Evolutionary conservation across 2,113 vertebrate genomes (phyloP).

Genomic region (Corydoras maculifer): DNA sequence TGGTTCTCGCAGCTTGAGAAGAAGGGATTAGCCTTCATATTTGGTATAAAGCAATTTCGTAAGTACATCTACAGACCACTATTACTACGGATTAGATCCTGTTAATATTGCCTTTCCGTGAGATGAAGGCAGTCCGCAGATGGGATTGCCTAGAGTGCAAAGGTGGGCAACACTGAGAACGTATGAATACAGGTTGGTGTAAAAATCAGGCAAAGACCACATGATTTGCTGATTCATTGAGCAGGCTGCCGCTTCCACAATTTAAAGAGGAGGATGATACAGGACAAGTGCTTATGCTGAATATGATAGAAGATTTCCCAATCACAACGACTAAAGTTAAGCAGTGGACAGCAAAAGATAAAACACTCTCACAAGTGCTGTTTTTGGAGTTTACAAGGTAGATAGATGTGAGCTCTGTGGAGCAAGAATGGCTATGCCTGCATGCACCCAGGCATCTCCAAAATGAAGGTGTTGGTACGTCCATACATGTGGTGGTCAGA

Average conservation of each 20-base stretch:
- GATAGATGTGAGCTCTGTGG: too few species aligned
- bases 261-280: background rate
- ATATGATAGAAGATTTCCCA: background rate
- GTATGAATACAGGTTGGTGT: conserved; percentile 26
- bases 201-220: conserved; percentile 24
- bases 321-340: background rate
- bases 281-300: conserved; percentile 21
- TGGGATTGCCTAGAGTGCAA: background rate
- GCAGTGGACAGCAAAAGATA: conserved; percentile 28
- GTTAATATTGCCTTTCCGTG: background rate
- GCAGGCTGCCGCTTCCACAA: background rate
- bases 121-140: conserved; percentile 19
- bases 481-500: conserved; percentile 45
- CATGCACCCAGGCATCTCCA: conserved; percentile 8
- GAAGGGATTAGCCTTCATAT: background rate
- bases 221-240: conserved; percentile 8
- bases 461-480: conserved; percentile 39
- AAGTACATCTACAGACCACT: conserved; percentile 12
- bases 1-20: conserved; percentile 1
- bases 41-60: background rate
- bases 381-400: background rate
- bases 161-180: conserved; percentile 25
- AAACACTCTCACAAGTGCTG: conserved; percentile 10
- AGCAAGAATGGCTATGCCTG: background rate
- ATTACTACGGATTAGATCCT: conserved; percentile 30